Evolutionary conservation across 2,888 invertebrate species (phyloP).

Genomic region (Leucoptera coffeella): DNA sequence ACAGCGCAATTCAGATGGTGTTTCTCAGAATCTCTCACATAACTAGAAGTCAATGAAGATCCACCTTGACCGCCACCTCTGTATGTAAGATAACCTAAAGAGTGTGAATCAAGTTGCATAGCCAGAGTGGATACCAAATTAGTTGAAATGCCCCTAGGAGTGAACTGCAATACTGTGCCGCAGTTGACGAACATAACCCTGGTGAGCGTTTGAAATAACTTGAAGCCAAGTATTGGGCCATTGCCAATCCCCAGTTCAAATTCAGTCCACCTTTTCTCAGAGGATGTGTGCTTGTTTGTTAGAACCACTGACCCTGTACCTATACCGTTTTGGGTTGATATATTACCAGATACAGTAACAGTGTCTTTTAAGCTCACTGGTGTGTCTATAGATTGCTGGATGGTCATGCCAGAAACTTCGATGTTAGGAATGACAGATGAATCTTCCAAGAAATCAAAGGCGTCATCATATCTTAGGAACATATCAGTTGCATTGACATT

Average conservation of each 20-base stretch:
- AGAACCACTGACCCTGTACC: conserved; percentile 74
- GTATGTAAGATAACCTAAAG: conserved; percentile 84
- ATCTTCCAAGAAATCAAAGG: conserved; percentile 51
- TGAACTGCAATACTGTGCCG: conserved; percentile 69
- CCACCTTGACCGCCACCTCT: conserved; percentile 58
- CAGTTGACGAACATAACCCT: conserved; percentile 72
- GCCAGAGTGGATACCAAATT: conserved; percentile 78
- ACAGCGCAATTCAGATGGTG: conserved; percentile 64
- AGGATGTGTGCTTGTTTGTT: conserved; percentile 69
- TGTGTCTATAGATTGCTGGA: conserved; percentile 89
- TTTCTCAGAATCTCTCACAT: conserved; percentile 71
- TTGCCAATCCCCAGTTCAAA: conserved; percentile 80
- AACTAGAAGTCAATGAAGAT: conserved; percentile 73
- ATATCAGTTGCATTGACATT: conserved; percentile 90
- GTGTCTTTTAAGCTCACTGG: conserved; percentile 85
- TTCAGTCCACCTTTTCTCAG: conserved; percentile 85
- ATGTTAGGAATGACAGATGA: conserved; percentile 61
- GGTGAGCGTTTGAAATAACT: conserved; percentile 70
- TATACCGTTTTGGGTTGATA: conserved; percentile 83
- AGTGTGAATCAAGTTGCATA: conserved; percentile 79
- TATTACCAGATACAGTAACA: conserved; percentile 73
- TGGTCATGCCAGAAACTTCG: conserved; percentile 90
- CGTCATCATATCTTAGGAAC: conserved; percentile 78
- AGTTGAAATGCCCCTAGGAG: conserved; percentile 68
- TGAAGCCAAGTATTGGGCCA: conserved; percentile 72